Evolutionary conservation across 2,888 invertebrate species (phyloP), one percentile per base, ranked within the genome.

Genomic region (Apoda limacodes): DNA sequence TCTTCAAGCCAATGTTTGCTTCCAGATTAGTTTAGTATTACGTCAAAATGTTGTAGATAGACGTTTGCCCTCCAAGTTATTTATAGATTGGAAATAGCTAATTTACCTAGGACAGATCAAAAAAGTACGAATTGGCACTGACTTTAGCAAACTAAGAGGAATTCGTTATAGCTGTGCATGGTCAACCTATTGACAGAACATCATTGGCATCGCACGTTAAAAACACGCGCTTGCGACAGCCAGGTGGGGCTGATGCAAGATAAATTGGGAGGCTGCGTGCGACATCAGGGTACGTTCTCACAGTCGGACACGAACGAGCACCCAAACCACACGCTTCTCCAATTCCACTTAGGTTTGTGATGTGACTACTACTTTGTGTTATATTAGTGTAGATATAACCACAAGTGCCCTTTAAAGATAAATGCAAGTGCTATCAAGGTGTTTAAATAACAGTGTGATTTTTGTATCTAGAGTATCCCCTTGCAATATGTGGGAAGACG

Each of bases 401-500:
- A 9, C 26, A 25, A 35, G 41, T 42, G 38, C 29, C 15, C 32
- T 31, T 35, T 31, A 28, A 9, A 15, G 19, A 25, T 9, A 37
- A 34, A 33, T 28, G 33, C 32, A 15, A 45, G 50, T 3, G 7
- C 9, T 5, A 21, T 22, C 3, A 15, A 14, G 22, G 22, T 22
- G 30, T 25, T 14, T 24, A 14, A 25, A 25, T 11, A 15, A 34
- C 28, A n/a, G n/a, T n/a, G 64, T 64, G 63, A 42, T 63, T 65
- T 72, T 62, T 67, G 43, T 58, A 55, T 60, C 43, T 54, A 71
- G 70, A 71, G 56, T n/a, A 50, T 60, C 64, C 63, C 56, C 60
- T 55, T 55, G 42, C 71, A 54, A 61, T 55, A 81, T 80, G 76
- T 76, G 76, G 78, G 80, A 80, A 48, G 76, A 78, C 61, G 80